Conservation (phyloP, 2,113 vertebrate species). For the Mastomys natalensis region DNA sequence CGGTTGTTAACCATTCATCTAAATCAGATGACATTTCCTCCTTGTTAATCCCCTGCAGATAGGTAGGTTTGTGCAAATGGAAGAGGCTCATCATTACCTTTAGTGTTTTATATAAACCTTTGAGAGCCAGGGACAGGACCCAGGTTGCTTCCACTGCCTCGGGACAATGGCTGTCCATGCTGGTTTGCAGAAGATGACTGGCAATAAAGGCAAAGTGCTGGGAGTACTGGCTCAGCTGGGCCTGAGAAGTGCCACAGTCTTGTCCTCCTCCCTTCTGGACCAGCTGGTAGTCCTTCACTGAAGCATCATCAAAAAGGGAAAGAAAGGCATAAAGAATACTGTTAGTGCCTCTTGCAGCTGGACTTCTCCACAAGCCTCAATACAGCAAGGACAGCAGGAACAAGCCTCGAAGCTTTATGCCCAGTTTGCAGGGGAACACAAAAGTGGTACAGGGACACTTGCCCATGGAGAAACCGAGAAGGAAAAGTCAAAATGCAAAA, state of each 20-base stretch:
- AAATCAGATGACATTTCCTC: conserved; percentile 35
- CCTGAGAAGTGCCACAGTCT: conserved; percentile 72
- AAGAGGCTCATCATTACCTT: conserved; percentile 81
- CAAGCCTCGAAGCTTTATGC: neutral
- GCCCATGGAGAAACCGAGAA: neutral
- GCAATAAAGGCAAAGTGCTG: conserved; percentile 94
- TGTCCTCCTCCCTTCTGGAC: conserved; percentile 90
- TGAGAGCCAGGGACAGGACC: conserved; percentile 95
- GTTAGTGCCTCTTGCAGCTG: neutral
- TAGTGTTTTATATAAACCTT: conserved; percentile 96
- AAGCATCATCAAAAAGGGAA: neutral
- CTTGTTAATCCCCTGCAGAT: conserved; percentile 12
- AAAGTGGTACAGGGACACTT: neutral
- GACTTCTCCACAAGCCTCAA: neutral
- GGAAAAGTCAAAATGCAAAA: neutral
- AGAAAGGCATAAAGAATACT: conserved; percentile 38
- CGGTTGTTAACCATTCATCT: neutral
- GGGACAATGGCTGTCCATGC: conserved; percentile 89
- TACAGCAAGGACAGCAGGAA: neutral
- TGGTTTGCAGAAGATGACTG: conserved; percentile 93
- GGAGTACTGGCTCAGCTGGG: conserved; percentile 92
- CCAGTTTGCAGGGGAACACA: neutral
- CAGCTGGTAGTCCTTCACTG: conserved; percentile 98
- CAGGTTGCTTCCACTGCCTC: conserved; percentile 97
- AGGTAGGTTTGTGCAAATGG: neutral